Evolutionary conservation across 2,888 invertebrate genomes (phyloP).

Genomic region (Nephrotoma guestfalica): DNA sequence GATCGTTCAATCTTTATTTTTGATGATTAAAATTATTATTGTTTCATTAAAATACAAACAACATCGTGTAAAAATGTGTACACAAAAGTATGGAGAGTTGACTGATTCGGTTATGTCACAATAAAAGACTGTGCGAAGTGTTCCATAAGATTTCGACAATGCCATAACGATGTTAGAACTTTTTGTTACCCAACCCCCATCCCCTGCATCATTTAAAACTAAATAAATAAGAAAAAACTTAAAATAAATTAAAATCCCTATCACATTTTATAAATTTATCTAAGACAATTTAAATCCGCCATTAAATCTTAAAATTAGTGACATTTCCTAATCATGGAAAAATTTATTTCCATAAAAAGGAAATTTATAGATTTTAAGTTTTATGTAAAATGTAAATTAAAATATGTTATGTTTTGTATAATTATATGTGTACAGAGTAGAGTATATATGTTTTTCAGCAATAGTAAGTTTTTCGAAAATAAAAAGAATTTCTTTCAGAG

Average conservation of each 20-base stretch:
- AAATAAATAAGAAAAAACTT: not conserved
- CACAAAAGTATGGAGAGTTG: not conserved
- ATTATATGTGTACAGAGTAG: not conserved
- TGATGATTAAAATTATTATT: not conserved
- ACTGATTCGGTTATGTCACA: not conserved
- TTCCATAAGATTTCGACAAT: not conserved
- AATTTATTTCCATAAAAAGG: not conserved
- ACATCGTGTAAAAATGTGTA: not conserved
- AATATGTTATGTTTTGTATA: not conserved
- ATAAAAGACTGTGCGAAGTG: not conserved
- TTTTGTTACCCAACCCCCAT: not conserved
- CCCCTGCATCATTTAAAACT: not conserved
- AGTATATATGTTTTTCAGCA: not conserved
- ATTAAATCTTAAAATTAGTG: constrained; percentile 7
- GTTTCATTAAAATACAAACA: not conserved
- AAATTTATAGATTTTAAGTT: not conserved
- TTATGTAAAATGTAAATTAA: not conserved
- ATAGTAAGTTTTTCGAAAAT: not conserved
- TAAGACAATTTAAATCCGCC: constrained; percentile 6
- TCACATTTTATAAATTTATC: not conserved
- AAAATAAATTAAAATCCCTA: not conserved
- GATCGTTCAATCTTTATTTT: not conserved
- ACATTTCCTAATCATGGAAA: constrained; percentile 3
- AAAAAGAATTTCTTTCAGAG: not conserved
- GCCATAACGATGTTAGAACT: not conserved